Evolutionary conservation across 2,888 invertebrate genomes (phyloP).

Genomic region (Sepioteuthis lessoniana): DNA sequence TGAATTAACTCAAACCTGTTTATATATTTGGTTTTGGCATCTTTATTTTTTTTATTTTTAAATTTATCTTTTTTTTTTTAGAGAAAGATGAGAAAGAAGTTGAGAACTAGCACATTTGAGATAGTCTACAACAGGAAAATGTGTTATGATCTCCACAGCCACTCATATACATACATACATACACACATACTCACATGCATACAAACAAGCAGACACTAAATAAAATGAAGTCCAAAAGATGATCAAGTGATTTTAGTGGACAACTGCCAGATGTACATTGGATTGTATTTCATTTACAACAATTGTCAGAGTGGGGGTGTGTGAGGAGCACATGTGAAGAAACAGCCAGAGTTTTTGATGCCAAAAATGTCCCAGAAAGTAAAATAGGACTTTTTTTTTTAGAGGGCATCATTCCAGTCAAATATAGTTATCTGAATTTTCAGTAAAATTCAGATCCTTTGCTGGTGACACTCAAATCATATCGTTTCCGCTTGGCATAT

Average conservation of each 20-base stretch:
- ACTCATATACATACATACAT: background rate
- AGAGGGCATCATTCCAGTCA: too few relatives aligned
- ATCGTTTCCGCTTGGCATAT: conserved; percentile 62
- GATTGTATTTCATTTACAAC: background rate
- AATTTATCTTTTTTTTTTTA: background rate
- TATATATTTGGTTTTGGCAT: background rate
- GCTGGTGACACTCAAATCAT: conserved; percentile 36
- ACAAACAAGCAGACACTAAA: conserved; percentile 41
- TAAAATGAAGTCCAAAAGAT: background rate
- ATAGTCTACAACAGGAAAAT: conserved; percentile 8
- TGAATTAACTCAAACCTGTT: background rate
- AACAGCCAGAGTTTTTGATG: background rate
- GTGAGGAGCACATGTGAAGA: background rate
- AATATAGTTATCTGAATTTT: background rate
- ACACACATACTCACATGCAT: conserved; percentile 14
- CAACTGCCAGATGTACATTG: conserved; percentile 43
- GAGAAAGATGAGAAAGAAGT: background rate
- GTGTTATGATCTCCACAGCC: background rate
- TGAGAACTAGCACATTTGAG: conserved; percentile 34
- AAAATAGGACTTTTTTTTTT: background rate
- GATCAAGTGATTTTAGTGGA: conserved; percentile 44
- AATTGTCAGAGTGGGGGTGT: background rate
- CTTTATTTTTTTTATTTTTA: background rate
- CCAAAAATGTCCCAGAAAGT: background rate
- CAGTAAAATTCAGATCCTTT: background rate